Evolutionary conservation across 2,888 invertebrate genomes (phyloP).

Genomic region (Lamellibrachia satsuma): DNA sequence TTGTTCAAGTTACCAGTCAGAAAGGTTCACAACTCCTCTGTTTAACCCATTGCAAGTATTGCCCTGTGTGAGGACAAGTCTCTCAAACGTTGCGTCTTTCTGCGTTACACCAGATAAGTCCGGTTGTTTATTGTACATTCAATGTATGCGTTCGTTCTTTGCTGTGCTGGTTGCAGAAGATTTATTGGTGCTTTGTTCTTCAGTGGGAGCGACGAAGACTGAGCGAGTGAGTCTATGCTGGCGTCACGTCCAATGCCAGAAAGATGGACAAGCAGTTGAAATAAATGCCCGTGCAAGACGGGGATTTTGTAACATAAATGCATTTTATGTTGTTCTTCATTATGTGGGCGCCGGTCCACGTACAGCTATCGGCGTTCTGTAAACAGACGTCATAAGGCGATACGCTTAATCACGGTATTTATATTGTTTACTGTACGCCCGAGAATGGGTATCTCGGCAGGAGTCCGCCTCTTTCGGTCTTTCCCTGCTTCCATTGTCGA

Average conservation of each 20-base stretch:
- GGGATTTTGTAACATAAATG: not conserved
- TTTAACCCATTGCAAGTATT: not conserved
- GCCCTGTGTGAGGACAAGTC: not conserved
- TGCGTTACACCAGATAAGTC: not conserved
- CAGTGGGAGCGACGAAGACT: too few relatives aligned
- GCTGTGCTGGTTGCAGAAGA: not conserved
- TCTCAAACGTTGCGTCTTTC: not conserved
- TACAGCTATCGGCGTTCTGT: not conserved
- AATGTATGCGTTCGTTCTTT: not conserved
- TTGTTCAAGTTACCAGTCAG: too few relatives aligned
- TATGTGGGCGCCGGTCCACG: not conserved
- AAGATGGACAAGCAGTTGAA: not conserved
- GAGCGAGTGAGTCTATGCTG: too few relatives aligned
- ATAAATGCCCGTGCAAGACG: not conserved
- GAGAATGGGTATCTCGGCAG: not conserved
- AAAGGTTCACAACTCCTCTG: not conserved
- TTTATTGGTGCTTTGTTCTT: too few relatives aligned
- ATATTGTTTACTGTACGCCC: constrained; percentile 17
- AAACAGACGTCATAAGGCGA: not conserved
- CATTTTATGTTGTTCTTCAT: not conserved
- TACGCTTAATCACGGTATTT: constrained; percentile 6
- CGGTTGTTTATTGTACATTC: not conserved
- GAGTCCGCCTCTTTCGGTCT: not conserved
- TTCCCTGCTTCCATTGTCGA: not conserved
- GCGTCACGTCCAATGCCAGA: not conserved